Percentiles rank a stretch among this genome's conserved stretches.
phyloP scores from a whole-genome alignment of 2,797 vertebrate species.

The Chelon labrosus region DNA sequence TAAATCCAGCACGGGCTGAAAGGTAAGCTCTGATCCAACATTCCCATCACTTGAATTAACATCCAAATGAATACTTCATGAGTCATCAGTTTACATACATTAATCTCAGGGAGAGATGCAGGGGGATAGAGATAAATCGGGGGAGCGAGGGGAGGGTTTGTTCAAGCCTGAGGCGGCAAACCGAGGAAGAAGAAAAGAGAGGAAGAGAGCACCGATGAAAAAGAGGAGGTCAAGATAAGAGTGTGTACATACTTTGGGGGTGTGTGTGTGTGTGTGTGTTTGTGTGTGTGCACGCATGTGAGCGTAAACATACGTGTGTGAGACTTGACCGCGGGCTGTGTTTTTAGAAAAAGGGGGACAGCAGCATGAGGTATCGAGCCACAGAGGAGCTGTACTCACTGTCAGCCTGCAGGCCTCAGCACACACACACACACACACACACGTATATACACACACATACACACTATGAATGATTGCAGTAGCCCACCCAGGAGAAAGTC shows the following conservation, averaged over 20 bases:
- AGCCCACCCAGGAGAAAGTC: conserved; percentile 71
- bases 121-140: conserved; percentile 35
- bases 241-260: conserved; percentile 29
- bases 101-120: conserved; percentile 46
- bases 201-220: conserved; percentile 36
- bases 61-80: conserved; percentile 73
- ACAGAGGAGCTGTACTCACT: conserved; percentile 69
- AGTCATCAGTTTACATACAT: conserved; percentile 69
- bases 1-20: conserved; percentile 46
- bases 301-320: conserved; percentile 43
- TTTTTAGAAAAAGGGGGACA: conserved; percentile 75
- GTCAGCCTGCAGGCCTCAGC: conserved; percentile 69
- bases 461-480: conserved; percentile 61
- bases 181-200: conserved; percentile 37
- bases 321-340: conserved; percentile 67
- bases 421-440: conserved; percentile 27
- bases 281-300: conserved; percentile 5
- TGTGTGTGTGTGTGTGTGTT: conserved; percentile 22
- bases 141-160: conserved; percentile 54
- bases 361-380: conserved; percentile 69
- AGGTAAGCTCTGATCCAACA: conserved; percentile 42
- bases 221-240: conserved; percentile 68
- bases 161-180: conserved; percentile 60
- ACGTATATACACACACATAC: conserved; percentile 17
- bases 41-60: conserved; percentile 60